phyloP scores from a whole-genome alignment of 1,140 invertebrate species.

The Lepidotrigona ventralis region DNA sequence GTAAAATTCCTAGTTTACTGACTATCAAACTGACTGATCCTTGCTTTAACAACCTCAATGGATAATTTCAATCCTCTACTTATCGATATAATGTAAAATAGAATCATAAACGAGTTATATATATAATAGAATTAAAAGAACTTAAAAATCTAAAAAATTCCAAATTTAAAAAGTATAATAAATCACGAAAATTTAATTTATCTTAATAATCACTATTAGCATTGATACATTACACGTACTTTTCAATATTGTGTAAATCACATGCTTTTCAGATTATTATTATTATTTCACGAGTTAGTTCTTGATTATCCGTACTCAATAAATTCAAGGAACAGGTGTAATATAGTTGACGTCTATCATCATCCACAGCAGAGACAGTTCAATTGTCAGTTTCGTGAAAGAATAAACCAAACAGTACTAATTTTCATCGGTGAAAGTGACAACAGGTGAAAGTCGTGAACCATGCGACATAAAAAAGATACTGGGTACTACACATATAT shows the following conservation, averaged over 20 bases:
- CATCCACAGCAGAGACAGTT: not conserved
- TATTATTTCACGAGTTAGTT: not conserved
- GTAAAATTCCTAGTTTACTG: not conserved
- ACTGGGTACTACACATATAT: constrained; percentile 29
- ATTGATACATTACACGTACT: not conserved
- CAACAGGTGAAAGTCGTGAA: constrained; percentile 63
- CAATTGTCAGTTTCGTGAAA: constrained; percentile 15
- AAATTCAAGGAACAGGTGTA: not conserved
- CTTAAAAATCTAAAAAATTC: not conserved
- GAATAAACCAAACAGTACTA: constrained; percentile 42
- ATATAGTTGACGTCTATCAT: not conserved
- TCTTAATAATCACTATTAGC: not conserved
- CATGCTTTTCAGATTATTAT: too few relatives aligned
- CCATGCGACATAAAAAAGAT: constrained; percentile 44
- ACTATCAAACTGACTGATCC: not conserved
- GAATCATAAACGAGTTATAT: not conserved
- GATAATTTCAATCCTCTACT: not conserved
- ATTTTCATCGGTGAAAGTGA: constrained; percentile 69
- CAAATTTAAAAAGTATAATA: too few relatives aligned
- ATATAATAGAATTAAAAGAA: not conserved
- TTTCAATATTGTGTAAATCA: not conserved
- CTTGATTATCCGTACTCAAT: not conserved
- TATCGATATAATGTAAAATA: not conserved
- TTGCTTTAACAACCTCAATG: not conserved
- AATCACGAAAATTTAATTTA: not conserved